These are phyloP conservation scores for Zelostemma sp. DNA, from an alignment of 1,140 invertebrate genomes.

Conservation along the genomic window DNA sequence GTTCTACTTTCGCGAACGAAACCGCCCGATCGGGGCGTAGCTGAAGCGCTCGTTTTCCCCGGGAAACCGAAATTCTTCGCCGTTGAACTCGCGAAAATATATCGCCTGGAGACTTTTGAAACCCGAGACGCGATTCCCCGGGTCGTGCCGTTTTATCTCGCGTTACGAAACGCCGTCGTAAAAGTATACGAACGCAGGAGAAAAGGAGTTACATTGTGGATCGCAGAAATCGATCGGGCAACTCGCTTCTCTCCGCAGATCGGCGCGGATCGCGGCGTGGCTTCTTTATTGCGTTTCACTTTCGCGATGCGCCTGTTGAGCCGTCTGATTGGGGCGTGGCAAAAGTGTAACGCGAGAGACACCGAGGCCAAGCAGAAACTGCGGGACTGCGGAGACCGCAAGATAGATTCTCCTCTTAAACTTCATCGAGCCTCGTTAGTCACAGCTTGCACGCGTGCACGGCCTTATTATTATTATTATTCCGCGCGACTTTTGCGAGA, in stretches of 20 bases:
- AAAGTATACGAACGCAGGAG: no score
- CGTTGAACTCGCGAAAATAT: not conserved
- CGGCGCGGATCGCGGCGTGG: not conserved
- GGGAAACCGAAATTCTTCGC: constrained; percentile 2
- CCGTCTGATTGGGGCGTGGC: constrained; percentile 54
- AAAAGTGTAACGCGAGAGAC: constrained; percentile 60
- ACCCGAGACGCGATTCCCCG: no score
- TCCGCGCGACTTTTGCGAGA: no score
- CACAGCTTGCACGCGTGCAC: constrained; percentile 30
- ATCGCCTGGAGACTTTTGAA: no score
- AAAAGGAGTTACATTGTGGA: no score
- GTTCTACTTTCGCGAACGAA: constrained; percentile 70
- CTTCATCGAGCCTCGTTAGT: constrained; percentile 30
- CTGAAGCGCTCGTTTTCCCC: constrained; percentile 29
- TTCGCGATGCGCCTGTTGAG: constrained; percentile 56
- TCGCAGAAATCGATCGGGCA: no score
- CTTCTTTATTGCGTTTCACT: constrained; percentile 59
- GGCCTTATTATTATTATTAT: no score
- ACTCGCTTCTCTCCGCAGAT: no score
- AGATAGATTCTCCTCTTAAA: constrained; percentile 15
- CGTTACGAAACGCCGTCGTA: no score
- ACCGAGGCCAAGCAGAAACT: constrained; percentile 33
- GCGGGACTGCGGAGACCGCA: constrained; percentile 15
- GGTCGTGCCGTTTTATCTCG: not conserved
- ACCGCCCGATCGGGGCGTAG: constrained; percentile 65